Base-by-base conservation (phyloP, 2,888 invertebrate species). In the Sylvicola cinctus region DNA sequence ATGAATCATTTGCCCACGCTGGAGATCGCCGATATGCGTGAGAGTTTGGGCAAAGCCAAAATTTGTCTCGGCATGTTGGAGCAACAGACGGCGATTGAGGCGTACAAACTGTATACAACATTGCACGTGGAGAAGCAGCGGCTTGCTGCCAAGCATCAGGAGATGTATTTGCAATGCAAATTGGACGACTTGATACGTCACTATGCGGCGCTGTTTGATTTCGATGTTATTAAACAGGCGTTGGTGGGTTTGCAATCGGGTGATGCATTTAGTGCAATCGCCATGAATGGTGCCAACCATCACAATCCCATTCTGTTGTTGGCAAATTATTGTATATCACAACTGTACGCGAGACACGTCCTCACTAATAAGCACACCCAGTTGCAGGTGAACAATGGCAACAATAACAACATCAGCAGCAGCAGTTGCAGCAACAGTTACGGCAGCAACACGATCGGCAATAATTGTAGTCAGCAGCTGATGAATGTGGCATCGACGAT, bases 271-370 rank as follows among this genome's bases (percentile, higher is more conserved):
- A 33, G 33, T 28, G 14, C 39, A n/a, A 6, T 39, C n/a, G 40
- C 42, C 16, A 36, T 40, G 15, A 44, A 42, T 26, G 43, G 42
- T 12, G 33, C 40, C 25, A 59, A 62, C 6, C 64, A 68, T 40
- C 70, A 71, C 44, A 75, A 77, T 48, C 75, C 76, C 5, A 67
- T 76, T 29, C 57, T 78, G 41, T 68, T 78, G 48, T 61, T 79
- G 39, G 75, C 75, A 35, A 79, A 79, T 51, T 78, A 77, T 50
- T 79, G 78, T 54, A 71, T 75, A 65, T 73, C 74, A 13, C 75
- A 74, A 49, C 52, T 77, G 39, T 74, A 73, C 51, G 69, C 72
- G 37, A 63, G 74, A 30, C 70, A 71, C 47, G 63, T 72, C 20
- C 51, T 71, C 15, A 43, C 47, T 13, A 42, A 45, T 16, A 50